Base-by-base conservation (phyloP, 2,888 invertebrate species). In the Patella depressa region DNA sequence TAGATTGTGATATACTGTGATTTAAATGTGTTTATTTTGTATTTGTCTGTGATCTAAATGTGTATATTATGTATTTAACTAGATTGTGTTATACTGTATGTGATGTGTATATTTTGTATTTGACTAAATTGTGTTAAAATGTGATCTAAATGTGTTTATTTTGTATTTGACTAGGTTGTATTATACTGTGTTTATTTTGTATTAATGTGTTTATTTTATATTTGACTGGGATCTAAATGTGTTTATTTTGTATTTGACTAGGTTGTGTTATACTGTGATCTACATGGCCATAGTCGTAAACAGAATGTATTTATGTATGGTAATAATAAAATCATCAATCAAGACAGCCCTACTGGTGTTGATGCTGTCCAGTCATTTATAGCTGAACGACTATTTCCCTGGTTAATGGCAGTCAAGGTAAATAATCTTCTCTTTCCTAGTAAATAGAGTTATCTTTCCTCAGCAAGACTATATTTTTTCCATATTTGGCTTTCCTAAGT, bases 231-330 rank as follows among this genome's bases (percentile, higher is more conserved):
- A 11, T 54, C 53, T 17, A 53, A 1, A 54, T 69, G 15, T 74
- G n/a, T 57, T 57, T 15, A n/a, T 73, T 24, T 24, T 65, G n/a
- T 54, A 59, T 14, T 65, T 17, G 73, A 77, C 53, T 82, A 91
- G 90, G 86, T 91, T 72, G 57, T 90, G 55, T 77, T 91, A 70
- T 91, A 91, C 81, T 91, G 91, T 85, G 91, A 91, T 80, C 81
- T 91, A 3, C 91, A 91, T 73, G 91, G 91, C 12, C 91, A 91
- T 86, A 91, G 90, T 79, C 85, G 91, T 55, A 91, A 91, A 79
- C 89, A 89, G 78, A 90, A 91, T 81, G 90, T 91, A 72, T 91
- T 91, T 85, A 91, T 91, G 91, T 91, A 91, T 71, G 91, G 91
- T 34, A 91, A 91, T 82, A 90, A 90, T 81, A 86, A 87, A 45